Evolutionary conservation across 2,113 vertebrate species (phyloP).

Genomic region (Pandion haliaetus): DNA sequence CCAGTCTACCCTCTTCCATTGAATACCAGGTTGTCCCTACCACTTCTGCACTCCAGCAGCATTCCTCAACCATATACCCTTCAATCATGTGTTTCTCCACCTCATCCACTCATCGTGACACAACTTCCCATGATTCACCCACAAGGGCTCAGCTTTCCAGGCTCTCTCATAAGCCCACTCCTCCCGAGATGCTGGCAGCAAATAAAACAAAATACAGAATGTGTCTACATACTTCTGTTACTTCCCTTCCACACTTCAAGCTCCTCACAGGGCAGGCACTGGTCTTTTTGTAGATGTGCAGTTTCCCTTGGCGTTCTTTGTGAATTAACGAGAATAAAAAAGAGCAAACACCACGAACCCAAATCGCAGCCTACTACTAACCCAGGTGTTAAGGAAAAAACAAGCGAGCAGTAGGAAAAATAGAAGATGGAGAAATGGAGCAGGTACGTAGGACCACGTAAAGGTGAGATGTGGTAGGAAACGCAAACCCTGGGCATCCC

Average conservation of each 20-base stretch:
- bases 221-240: background rate
- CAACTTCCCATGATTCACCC: background rate
- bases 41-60: background rate
- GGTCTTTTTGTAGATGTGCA: background rate
- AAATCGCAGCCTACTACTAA: background rate
- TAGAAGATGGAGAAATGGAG: background rate
- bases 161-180: background rate
- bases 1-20: background rate
- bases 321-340: background rate
- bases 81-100: background rate
- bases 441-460: background rate
- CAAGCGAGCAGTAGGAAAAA: background rate
- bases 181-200: background rate
- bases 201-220: background rate
- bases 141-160: background rate
- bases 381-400: background rate
- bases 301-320: background rate
- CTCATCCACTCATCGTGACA: fast-evolving
- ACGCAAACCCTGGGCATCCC: no score
- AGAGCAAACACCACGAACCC: fast-evolving
- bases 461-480: fast-evolving
- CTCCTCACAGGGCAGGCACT: background rate
- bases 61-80: background rate
- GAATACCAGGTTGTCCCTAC: background rate
- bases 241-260: background rate